Base-by-base conservation (phyloP, 2,888 invertebrate genomes). In the Allophyes oxyacanthae region DNA sequence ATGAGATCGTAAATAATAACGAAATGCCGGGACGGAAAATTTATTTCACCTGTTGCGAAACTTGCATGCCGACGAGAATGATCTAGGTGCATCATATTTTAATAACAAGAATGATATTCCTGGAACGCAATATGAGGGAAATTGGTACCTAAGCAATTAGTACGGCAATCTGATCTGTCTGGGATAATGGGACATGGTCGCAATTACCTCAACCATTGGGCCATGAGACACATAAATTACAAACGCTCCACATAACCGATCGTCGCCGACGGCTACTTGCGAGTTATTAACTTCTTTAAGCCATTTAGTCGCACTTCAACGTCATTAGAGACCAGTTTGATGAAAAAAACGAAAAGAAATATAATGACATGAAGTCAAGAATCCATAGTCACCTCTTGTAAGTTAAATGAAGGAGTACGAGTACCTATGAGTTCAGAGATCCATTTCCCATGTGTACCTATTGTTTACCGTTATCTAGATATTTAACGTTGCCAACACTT, bases 151-250 rank as follows among this genome's bases (percentile, higher is more conserved):
- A 43, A 2, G 64, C 50, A 58, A 62, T 74, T 64, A 70, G 58
- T 57, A 33, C 26, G 46, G 52, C 48, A 45, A 66, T 59, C 52
- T 61, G 40, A 61, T 67, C 36, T 56, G 13, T 40, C 37, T 54
- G 64, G 58, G 60, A 72, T 77, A 75, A 74, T 78, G 72, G 76
- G 75, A 75, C 73, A 65, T 51, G 64, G 61, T 66, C 38, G 80
- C 77, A 84, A 88, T 88, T 86, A 87, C 63, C 64, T 71, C 64
- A 77, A 52, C 75, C 78, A 82, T 80, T 86, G 78, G 81, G 64
- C 81, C 83, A 79, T 83, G 79, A 79, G 76, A 76, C 72, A 77
- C 78, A 84, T 79, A 77, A 79, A 82, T 84, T 83, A 81, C 64
- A 60, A 70, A 77, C 77, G 78, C 68, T 68, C 59, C 56, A 70